Base-by-base conservation (phyloP, 2,888 invertebrate genomes). In the Sphinx pinastri region DNA sequence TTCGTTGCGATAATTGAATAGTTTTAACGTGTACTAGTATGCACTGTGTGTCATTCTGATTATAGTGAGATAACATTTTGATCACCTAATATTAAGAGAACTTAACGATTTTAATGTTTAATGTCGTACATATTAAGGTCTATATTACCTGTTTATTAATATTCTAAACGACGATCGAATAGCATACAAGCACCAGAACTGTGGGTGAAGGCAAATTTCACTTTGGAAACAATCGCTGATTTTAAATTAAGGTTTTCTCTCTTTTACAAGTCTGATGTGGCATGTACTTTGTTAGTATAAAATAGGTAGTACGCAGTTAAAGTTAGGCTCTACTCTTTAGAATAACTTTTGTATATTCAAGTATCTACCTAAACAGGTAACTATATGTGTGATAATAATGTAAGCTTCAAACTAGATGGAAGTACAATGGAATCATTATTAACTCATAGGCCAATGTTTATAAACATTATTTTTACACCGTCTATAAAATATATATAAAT, bases 391-490 rank as follows among this genome's bases (percentile, higher is more conserved):
- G 94, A 94, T 94, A 94, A 93, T 93, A 93, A 89, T 79, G 84
- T 93, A 94, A 93, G 93, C 94, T 94, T 92, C 89, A 90, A 74
- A 89, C 86, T 93, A 93, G 91, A 86, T 88, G 83, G 63, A 86
- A 91, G 89, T 92, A 93, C 94, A 92, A 92, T 92, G 91, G 63
- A 92, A 90, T 88, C 88, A 90, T 86, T 81, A 83, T 81, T 87
- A 84, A 90, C 87, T 87, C 79, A 88, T 93, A 92, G 91, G 92
- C 88, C 92, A 93, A 92, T 89, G 88, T 93, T 92, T 91, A 89
- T 89, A 89, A 90, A 90, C 88, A 90, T 93, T 93, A 94, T 94
- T 93, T 94, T 93, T 93, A 93, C 93, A 94, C 92, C 89, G 88
- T 93, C 89, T 93, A 88, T 85, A 86, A 83, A 85, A 82, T 79